A percentile compares a stretch with the other conserved stretches of the same genome.
Evolutionary conservation across 2,888 invertebrate genomes (phyloP).

Genomic region (Sturmia bella): DNA sequence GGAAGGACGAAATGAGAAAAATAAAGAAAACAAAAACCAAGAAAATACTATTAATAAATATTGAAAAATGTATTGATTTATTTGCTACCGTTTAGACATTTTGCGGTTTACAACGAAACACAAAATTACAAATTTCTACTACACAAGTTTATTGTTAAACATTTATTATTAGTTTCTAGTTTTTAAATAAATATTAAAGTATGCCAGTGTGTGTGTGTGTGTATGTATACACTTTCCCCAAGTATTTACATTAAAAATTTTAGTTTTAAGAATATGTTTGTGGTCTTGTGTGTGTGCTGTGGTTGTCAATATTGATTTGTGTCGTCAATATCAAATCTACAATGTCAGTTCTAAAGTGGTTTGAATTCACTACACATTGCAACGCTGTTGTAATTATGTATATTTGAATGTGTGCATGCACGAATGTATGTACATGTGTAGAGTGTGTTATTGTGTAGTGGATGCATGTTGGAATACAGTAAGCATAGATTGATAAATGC

Average conservation of each 20-base stretch:
- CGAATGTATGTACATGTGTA: too few species aligned
- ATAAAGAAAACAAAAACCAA: slow-evolving; percentile 50
- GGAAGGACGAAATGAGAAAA: slow-evolving; percentile 41
- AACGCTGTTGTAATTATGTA: neutral
- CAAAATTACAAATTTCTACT: slow-evolving; percentile 27
- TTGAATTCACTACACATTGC: neutral
- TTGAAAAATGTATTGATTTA: slow-evolving; percentile 77
- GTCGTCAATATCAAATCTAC: neutral
- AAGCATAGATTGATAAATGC: too few species aligned
- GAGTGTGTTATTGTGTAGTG: too few species aligned
- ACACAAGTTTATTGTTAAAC: slow-evolving; percentile 36
- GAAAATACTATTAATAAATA: slow-evolving; percentile 76
- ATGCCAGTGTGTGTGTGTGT: neutral
- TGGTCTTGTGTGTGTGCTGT: neutral
- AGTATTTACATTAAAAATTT: neutral
- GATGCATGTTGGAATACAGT: too few species aligned
- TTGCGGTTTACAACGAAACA: slow-evolving; percentile 39
- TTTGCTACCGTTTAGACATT: slow-evolving; percentile 64
- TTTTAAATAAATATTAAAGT: neutral
- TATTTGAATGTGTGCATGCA: neutral
- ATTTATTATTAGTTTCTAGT: slow-evolving; percentile 26
- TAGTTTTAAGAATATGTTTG: neutral
- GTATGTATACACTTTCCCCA: neutral
- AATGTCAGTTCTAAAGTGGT: neutral
- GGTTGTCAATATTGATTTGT: neutral